These are phyloP conservation scores for Sebastes cheni DNA, from an alignment of 2,797 vertebrate genomes.

Conservation along the genomic window DNA sequence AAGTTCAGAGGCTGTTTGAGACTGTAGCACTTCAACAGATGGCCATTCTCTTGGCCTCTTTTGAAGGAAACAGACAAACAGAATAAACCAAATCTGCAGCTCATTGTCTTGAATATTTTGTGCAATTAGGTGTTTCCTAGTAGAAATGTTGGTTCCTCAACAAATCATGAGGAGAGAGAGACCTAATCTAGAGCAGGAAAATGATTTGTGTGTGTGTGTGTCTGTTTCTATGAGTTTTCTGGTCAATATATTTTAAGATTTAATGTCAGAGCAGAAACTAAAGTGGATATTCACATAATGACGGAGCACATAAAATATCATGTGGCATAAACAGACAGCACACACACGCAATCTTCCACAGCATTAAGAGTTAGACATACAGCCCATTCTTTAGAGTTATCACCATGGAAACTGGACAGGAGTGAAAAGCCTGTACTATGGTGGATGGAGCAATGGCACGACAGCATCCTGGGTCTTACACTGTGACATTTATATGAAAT, in stretches of 20 bases:
- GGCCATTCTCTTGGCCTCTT: constrained; percentile 38
- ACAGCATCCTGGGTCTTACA: constrained; percentile 53
- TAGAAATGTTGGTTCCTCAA: constrained; percentile 4
- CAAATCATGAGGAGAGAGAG: background rate
- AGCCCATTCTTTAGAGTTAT: constrained; percentile 80
- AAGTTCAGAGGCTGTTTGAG: constrained; percentile 58
- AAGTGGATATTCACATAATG: constrained; percentile 41
- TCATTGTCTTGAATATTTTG: constrained; percentile 22
- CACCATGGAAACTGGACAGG: constrained; percentile 85
- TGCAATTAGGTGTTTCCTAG: constrained; percentile 2
- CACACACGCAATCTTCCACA: constrained; percentile 48
- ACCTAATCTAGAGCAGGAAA: constrained; percentile 8
- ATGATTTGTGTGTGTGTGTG: background rate
- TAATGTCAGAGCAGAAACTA: constrained; percentile 26
- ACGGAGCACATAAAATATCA: constrained; percentile 41
- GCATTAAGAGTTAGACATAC: constrained; percentile 75
- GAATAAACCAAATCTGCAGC: constrained; percentile 26
- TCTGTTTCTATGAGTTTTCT: background rate
- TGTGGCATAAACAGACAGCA: constrained; percentile 2
- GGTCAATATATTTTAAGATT: constrained; percentile 30
- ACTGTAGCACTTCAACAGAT: constrained; percentile 57
- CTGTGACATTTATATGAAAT: constrained; percentile 54
- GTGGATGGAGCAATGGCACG: constrained; percentile 56
- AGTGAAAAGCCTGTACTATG: constrained; percentile 65
- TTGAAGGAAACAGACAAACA: constrained; percentile 32